Percentiles rank a stretch among this genome's conserved stretches.
phyloP scores from a whole-genome alignment of 2,888 invertebrate species.

The Arge pagana region DNA sequence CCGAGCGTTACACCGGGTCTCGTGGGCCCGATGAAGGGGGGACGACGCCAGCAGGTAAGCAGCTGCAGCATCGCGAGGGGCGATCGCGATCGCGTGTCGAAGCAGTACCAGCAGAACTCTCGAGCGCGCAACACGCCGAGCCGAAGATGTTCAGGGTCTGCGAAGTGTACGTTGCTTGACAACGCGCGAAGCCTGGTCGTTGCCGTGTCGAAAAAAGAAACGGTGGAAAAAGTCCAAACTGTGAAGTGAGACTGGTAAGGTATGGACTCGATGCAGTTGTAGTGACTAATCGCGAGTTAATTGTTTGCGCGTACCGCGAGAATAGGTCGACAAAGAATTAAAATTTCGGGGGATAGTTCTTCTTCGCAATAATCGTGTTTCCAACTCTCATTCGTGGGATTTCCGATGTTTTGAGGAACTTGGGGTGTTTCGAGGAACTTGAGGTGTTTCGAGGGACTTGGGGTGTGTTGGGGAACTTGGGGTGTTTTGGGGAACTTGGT shows the following conservation, averaged over 20 bases:
- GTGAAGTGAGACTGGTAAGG: no score
- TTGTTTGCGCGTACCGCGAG: no score
- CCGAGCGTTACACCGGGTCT: slow-evolving; percentile 6
- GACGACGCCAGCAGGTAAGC: slow-evolving; percentile 51
- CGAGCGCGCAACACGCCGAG: slow-evolving; percentile 49
- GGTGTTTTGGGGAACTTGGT: not conserved
- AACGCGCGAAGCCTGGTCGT: no score
- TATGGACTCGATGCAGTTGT: no score
- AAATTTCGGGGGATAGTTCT: no score
- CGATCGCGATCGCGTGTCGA: slow-evolving; percentile 43
- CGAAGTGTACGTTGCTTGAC: not conserved
- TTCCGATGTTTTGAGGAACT: not conserved
- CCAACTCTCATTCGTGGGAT: not conserved
- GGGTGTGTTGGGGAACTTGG: not conserved
- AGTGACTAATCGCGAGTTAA: no score
- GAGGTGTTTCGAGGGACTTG: slow-evolving; percentile 6
- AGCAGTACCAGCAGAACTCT: slow-evolving; percentile 58
- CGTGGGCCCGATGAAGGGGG: slow-evolving; percentile 15
- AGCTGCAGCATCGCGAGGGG: slow-evolving; percentile 46
- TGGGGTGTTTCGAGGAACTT: not conserved
- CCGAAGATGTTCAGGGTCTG: slow-evolving; percentile 6
- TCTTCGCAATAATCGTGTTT: no score
- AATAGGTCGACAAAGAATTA: no score
- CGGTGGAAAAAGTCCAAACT: no score
- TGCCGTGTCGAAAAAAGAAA: no score